Conservation (phyloP, 1,140 invertebrate species). For the Drosophila kanapiae region DNA sequence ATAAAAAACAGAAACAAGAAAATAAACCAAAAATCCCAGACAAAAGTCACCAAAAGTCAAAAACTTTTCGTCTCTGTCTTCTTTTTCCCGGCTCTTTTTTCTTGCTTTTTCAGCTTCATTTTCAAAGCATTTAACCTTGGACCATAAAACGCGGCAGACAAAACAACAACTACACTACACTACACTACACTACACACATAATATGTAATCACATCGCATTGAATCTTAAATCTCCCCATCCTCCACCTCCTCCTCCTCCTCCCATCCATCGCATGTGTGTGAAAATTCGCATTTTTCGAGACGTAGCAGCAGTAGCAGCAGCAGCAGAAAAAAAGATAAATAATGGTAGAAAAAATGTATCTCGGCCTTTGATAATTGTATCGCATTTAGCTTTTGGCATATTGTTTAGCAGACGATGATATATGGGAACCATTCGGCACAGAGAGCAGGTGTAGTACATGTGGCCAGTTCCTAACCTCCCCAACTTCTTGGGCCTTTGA, state of each 20-base stretch:
- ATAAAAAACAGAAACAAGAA: neutral
- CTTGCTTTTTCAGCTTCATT: slow-evolving; percentile 55
- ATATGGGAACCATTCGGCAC: slow-evolving; percentile 51
- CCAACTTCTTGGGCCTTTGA: slow-evolving; percentile 38
- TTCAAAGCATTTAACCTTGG: slow-evolving; percentile 83
- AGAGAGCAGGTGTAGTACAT: slow-evolving; percentile 50
- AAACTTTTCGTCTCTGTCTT: slow-evolving; percentile 24
- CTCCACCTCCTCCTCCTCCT: slow-evolving; percentile 3
- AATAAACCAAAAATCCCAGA: slow-evolving; percentile 55
- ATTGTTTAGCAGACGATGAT: slow-evolving; percentile 75
- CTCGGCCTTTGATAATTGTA: slow-evolving; percentile 74
- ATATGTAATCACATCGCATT: slow-evolving; percentile 82
- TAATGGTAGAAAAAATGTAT: slow-evolving; percentile 48
- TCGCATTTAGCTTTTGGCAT: slow-evolving; percentile 77
- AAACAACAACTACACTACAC: slow-evolving; percentile 37
- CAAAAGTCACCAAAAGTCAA: slow-evolving; percentile 70
- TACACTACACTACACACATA: slow-evolving; percentile 38
- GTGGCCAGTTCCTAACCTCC: slow-evolving; percentile 9
- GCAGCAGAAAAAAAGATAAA: slow-evolving; percentile 23
- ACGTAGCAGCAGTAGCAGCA: slow-evolving; percentile 28
- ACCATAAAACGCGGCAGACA: slow-evolving; percentile 82
- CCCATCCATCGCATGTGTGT: slow-evolving; percentile 60
- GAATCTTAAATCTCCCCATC: slow-evolving; percentile 63
- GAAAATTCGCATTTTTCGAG: slow-evolving; percentile 72
- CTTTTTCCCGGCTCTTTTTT: slow-evolving; percentile 30